A percentile compares a stretch with the other conserved stretches of the same genome.
These are phyloP conservation scores for Amia ocellicauda DNA, from an alignment of 2,113 vertebrate species.

Conservation along the genomic window DNA sequence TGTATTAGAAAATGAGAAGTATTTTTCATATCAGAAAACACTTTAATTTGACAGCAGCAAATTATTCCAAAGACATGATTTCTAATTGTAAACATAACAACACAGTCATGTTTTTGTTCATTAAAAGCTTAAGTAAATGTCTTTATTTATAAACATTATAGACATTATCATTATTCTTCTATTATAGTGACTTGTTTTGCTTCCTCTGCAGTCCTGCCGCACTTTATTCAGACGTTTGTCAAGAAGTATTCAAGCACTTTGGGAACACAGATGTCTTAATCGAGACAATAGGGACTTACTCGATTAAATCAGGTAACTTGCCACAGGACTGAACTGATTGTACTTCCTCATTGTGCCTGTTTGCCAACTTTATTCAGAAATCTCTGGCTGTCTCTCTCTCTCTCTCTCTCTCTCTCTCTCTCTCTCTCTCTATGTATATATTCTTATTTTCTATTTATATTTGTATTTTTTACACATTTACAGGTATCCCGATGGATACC, in stretches of 20 bases:
- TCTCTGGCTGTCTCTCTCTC: too few species aligned
- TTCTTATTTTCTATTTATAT: background rate
- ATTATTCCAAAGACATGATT: background rate
- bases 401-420: too few species aligned
- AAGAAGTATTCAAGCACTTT: conserved; percentile 58
- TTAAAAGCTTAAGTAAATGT: too few species aligned
- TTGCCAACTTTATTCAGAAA: too few species aligned
- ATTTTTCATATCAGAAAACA: too few species aligned
- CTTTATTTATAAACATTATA: conserved; percentile 7
- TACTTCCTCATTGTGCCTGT: too few species aligned
- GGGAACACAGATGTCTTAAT: conserved; percentile 73
- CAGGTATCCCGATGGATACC: conserved; percentile 75
- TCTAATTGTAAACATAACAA: background rate
- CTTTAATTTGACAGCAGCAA: too few species aligned
- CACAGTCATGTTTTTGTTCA: too few species aligned
- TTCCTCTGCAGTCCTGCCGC: conserved; percentile 31
- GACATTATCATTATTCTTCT: background rate
- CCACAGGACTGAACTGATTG: too few species aligned
- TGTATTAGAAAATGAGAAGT: too few species aligned
- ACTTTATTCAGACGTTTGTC: conserved; percentile 56
- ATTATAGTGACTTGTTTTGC: background rate
- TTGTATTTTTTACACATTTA: conserved; percentile 23
- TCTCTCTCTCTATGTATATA: background rate
- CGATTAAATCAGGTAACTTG: conserved; percentile 83
- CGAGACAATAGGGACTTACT: conserved; percentile 75